These are phyloP conservation scores for Meriones psammophilus DNA, from an alignment of 2,797 vertebrate genomes.

Conservation along the genomic window DNA sequence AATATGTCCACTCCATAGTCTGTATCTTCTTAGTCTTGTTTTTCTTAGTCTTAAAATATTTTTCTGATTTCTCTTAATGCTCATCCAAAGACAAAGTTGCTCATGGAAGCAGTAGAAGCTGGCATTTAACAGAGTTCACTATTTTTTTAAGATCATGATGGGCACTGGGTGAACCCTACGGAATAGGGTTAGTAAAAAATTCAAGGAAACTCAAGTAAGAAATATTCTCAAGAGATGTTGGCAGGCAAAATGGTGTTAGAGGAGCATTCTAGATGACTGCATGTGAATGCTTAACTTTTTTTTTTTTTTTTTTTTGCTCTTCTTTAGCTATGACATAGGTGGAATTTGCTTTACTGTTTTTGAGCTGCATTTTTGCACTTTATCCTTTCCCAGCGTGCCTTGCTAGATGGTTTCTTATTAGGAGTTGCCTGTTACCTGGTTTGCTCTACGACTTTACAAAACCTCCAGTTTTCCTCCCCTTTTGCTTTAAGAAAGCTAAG, in stretches of 20 bases:
- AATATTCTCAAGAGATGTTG: slow-evolving; percentile 24
- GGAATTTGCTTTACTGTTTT: slow-evolving; percentile 51
- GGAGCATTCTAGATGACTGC: slow-evolving; percentile 15
- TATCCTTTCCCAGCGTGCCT: slow-evolving; percentile 56
- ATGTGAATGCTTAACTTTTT: neutral
- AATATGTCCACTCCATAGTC: neutral
- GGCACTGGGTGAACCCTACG: slow-evolving; percentile 47
- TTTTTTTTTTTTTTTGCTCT: neutral
- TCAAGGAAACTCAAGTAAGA: slow-evolving; percentile 24
- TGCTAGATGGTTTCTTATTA: slow-evolving; percentile 50
- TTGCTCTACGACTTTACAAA: slow-evolving; percentile 24
- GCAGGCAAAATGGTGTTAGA: slow-evolving; percentile 30
- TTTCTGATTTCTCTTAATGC: slow-evolving; percentile 1
- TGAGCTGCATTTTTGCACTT: slow-evolving; percentile 58
- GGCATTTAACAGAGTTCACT: neutral
- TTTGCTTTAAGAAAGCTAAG: slow-evolving; percentile 72
- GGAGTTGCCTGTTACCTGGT: slow-evolving; percentile 36
- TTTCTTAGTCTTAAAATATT: slow-evolving; percentile 40
- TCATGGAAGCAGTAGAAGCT: neutral
- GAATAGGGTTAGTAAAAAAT: slow-evolving; percentile 32
- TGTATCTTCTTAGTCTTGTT: slow-evolving; percentile 54
- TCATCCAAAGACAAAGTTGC: neutral
- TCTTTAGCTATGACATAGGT: slow-evolving; percentile 8
- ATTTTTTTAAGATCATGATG: slow-evolving; percentile 21
- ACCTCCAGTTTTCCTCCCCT: slow-evolving; percentile 42